Conservation (phyloP, 2,888 invertebrate genomes). For the Pandemis cinnamomeana region DNA sequence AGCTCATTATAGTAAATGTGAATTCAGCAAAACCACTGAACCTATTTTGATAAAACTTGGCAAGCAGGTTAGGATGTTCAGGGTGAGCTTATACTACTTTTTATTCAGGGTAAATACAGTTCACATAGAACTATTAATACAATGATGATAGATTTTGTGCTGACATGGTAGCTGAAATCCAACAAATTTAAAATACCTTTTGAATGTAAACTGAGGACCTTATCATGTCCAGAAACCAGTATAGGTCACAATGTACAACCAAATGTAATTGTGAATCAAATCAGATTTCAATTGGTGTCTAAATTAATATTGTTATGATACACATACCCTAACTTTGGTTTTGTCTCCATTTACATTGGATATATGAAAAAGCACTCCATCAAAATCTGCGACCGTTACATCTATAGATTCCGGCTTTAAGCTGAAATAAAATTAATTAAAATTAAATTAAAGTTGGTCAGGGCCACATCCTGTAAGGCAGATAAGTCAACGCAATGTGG, state of each 20-base stretch:
- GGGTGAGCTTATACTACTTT: no score
- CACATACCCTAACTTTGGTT: constrained; percentile 96
- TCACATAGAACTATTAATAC: no score
- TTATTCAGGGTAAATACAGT: no score
- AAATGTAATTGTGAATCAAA: background rate
- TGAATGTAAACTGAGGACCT: background rate
- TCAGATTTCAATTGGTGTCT: constrained; percentile 11
- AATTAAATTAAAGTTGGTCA: constrained; percentile 39
- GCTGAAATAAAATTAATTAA: constrained; percentile 82
- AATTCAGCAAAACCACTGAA: no score
- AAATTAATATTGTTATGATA: background rate
- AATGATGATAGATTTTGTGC: background rate
- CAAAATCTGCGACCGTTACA: constrained; percentile 98
- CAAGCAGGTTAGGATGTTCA: no score
- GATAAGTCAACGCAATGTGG: constrained; percentile 42
- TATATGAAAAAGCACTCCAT: constrained; percentile 99
- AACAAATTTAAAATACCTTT: no score
- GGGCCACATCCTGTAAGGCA: constrained; percentile 56
- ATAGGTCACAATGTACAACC: background rate
- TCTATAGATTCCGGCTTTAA: constrained; percentile 98
- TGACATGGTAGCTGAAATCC: background rate
- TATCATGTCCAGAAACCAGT: background rate
- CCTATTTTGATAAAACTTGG: no score
- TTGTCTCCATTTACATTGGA: constrained; percentile 98
- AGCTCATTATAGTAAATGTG: no score